Evolutionary conservation across 1,140 invertebrate genomes (phyloP).

Genomic region (Pemphigus obesinymphae): DNA sequence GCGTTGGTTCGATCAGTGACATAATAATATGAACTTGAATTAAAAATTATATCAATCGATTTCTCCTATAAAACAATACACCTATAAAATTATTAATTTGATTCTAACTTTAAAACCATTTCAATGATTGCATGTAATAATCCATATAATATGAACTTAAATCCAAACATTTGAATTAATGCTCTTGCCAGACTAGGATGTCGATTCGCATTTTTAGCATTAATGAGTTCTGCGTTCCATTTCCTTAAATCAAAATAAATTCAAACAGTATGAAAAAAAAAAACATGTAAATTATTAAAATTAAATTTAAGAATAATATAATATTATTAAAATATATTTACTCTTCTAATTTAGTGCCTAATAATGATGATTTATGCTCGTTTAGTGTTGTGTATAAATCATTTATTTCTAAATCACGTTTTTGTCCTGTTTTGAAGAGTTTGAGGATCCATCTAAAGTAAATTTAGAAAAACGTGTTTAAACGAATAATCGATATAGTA

Average conservation of each 20-base stretch:
- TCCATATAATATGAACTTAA: constrained; percentile 54
- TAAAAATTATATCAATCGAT: too few relatives aligned
- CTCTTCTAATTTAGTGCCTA: constrained; percentile 57
- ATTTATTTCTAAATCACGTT: constrained; percentile 62
- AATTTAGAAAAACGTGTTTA: background rate
- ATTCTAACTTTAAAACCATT: constrained; percentile 50
- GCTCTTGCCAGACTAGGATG: constrained; percentile 56
- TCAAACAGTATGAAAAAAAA: too few relatives aligned
- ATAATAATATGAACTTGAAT: too few relatives aligned
- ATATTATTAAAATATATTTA: constrained; percentile 16
- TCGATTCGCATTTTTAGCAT: constrained; percentile 47
- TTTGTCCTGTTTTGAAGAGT: constrained; percentile 63
- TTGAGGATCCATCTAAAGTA: constrained; percentile 61
- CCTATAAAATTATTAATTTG: background rate
- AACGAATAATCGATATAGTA: too few relatives aligned
- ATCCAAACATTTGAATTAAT: constrained; percentile 56
- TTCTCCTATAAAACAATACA: background rate
- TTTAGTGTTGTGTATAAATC: constrained; percentile 66
- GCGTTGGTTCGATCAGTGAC: too few relatives aligned
- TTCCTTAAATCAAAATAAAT: constrained; percentile 39
- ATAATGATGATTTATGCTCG: constrained; percentile 56
- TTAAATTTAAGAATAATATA: background rate
- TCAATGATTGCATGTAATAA: constrained; percentile 55
- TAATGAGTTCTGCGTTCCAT: constrained; percentile 47
- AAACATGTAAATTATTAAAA: background rate